phyloP scores from a whole-genome alignment of 2,113 vertebrate genomes.

The Pangasianodon gigas region DNA sequence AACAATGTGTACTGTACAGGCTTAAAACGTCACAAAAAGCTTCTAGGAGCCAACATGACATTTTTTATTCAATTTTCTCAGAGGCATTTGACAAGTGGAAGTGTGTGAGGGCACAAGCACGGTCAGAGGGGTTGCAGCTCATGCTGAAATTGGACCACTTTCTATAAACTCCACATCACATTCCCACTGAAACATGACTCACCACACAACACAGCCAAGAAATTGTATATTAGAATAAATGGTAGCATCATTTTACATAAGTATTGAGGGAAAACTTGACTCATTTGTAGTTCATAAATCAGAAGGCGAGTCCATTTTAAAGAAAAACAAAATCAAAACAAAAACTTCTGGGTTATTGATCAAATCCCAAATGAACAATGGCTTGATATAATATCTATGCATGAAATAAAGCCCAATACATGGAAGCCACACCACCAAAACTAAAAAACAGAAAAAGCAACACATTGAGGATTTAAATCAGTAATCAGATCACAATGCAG shows the following conservation, averaged over 20 bases:
- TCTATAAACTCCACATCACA: conserved; percentile 83
- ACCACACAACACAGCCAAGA: conserved; percentile 85
- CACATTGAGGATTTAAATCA: conserved; percentile 80
- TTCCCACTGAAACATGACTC: conserved; percentile 84
- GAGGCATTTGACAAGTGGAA: conserved; percentile 98
- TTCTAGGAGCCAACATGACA: conserved; percentile 73
- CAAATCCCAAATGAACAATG: conserved; percentile 79
- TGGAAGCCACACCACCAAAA: conserved; percentile 83
- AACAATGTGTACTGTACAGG: background rate
- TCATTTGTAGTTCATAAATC: conserved; percentile 68
- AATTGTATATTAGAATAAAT: conserved; percentile 77
- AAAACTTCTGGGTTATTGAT: conserved; percentile 70
- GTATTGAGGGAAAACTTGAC: conserved; percentile 60
- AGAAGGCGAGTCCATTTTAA: conserved; percentile 63
- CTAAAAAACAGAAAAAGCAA: conserved; percentile 81
- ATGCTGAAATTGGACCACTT: conserved; percentile 69
- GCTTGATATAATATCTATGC: conserved; percentile 78
- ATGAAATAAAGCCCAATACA: conserved; percentile 81
- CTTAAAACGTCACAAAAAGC: background rate
- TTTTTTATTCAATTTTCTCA: conserved; percentile 83
- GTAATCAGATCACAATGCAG: conserved; percentile 82
- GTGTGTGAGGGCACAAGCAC: conserved; percentile 87
- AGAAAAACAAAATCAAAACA: conserved; percentile 8
- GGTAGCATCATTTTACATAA: conserved; percentile 79
- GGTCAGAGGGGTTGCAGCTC: conserved; percentile 62